Percentiles rank a stretch among this genome's conserved stretches.
Conservation (phyloP, 2,888 invertebrate species). For the Pristionchus entomophagus region DNA sequence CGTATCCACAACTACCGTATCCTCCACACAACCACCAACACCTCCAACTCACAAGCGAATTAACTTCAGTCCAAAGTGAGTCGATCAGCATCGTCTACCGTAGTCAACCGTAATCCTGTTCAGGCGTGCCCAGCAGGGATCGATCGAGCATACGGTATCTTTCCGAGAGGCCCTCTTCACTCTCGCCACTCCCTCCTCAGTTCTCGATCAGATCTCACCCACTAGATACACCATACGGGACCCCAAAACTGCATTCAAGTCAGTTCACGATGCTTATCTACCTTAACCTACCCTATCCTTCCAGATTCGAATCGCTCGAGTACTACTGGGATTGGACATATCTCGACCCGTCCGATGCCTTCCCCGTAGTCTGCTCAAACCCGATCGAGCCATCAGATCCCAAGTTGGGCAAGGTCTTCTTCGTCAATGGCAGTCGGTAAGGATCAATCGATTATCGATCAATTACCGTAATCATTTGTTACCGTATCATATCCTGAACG, state of each 20-base stretch:
- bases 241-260: slow-evolving; percentile 44
- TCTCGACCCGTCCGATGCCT: slow-evolving; percentile 37
- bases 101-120: background rate
- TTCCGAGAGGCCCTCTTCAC: slow-evolving; percentile 46
- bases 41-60: background rate
- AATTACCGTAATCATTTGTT: background rate
- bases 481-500: background rate
- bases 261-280: background rate
- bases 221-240: background rate
- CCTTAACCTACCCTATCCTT: background rate
- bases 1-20: background rate
- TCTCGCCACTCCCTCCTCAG: slow-evolving; percentile 26
- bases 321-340: slow-evolving; percentile 46
- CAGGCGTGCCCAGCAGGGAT: slow-evolving; percentile 41
- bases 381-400: slow-evolving; percentile 48
- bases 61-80: slow-evolving; percentile 47
- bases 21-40: background rate
- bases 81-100: background rate
- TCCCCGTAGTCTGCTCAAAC: slow-evolving; percentile 44
- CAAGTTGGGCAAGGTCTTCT: slow-evolving; percentile 46
- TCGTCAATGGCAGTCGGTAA: slow-evolving; percentile 46
- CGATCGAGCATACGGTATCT: slow-evolving; percentile 35
- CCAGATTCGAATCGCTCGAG: slow-evolving; percentile 14
- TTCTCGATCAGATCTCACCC: slow-evolving; percentile 9
- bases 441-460: background rate